A percentile compares a stretch with the other conserved stretches of the same genome.
Conservation (phyloP, 2,797 vertebrate genomes). For the Centroberyx gerrardi region DNA sequence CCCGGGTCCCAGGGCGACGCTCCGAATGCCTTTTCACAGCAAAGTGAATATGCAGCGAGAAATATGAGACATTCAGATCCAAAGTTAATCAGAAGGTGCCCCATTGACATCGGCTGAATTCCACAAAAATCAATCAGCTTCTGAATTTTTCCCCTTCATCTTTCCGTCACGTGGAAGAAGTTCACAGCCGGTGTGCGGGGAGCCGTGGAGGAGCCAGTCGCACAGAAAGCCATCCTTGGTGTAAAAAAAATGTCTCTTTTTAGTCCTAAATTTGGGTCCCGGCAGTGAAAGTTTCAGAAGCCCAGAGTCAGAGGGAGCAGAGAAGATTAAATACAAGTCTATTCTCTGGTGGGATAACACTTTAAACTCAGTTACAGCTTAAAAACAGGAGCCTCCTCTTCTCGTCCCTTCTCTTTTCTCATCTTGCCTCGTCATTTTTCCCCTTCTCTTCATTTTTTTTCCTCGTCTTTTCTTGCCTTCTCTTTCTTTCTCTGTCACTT, state of each 20-base stretch:
- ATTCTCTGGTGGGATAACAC: background rate
- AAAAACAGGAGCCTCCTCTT: background rate
- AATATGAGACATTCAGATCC: slow-evolving; percentile 19
- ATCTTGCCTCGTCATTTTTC: background rate
- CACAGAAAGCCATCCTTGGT: too few relatives aligned
- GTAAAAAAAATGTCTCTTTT: background rate
- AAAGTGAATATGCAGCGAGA: slow-evolving; percentile 51
- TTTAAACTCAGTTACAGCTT: background rate
- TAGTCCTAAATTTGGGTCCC: background rate
- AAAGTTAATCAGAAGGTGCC: slow-evolving; percentile 39
- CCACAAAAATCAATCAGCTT: background rate
- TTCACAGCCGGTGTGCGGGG: background rate
- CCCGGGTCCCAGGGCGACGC: slow-evolving; percentile 32
- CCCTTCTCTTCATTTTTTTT: background rate
- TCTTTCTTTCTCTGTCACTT: background rate
- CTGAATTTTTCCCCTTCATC: background rate
- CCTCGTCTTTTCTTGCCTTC: background rate
- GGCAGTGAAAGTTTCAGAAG: background rate
- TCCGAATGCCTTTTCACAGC: slow-evolving; percentile 17
- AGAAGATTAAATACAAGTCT: background rate
- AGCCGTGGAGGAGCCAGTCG: background rate
- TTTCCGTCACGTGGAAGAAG: background rate
- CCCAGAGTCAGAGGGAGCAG: background rate
- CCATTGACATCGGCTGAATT: background rate
- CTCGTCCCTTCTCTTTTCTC: background rate